phyloP scores from a whole-genome alignment of 1,140 invertebrate species.

The Phymastichus coffea region DNA sequence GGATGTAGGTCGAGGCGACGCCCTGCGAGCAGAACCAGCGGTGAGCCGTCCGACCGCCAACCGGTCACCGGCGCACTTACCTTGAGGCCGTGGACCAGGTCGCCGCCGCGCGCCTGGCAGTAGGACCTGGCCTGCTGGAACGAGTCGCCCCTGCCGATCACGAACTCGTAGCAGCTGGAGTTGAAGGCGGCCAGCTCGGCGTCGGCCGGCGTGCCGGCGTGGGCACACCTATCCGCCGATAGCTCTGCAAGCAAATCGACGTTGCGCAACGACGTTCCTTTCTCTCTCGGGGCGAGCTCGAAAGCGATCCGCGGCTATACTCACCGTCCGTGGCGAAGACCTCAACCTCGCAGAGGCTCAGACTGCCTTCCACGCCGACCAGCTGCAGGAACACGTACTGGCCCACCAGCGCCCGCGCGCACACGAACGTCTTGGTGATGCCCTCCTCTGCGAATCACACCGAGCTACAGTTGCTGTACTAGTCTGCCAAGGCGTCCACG shows the following conservation, averaged over 20 bases:
- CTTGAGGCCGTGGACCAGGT: constrained; percentile 75
- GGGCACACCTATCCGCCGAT: constrained; percentile 76
- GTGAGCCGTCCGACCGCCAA: no score
- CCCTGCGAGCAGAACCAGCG: constrained; percentile 53
- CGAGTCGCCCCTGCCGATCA: constrained; percentile 75
- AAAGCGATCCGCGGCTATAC: no score
- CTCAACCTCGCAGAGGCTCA: constrained; percentile 89
- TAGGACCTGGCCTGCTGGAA: constrained; percentile 76
- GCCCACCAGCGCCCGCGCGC: constrained; percentile 78
- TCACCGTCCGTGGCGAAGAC: constrained; percentile 87
- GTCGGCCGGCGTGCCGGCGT: constrained; percentile 68
- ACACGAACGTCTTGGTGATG: constrained; percentile 85
- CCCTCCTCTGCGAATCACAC: constrained; percentile 72
- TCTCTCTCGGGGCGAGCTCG: no score
- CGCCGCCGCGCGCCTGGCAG: constrained; percentile 75
- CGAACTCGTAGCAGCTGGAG: constrained; percentile 86
- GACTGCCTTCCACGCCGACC: constrained; percentile 84
- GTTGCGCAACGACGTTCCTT: neutral
- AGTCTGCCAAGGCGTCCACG: constrained; percentile 89
- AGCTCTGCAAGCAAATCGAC: constrained; percentile 64
- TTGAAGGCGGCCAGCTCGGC: constrained; percentile 78
- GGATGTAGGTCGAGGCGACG: constrained; percentile 70
- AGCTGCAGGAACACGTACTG: constrained; percentile 87
- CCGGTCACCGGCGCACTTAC: constrained; percentile 43
- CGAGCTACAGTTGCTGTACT: constrained; percentile 58